Evolutionary conservation across 2,797 vertebrate genomes (phyloP).

Genomic region (Hemitrygon akajei): DNA sequence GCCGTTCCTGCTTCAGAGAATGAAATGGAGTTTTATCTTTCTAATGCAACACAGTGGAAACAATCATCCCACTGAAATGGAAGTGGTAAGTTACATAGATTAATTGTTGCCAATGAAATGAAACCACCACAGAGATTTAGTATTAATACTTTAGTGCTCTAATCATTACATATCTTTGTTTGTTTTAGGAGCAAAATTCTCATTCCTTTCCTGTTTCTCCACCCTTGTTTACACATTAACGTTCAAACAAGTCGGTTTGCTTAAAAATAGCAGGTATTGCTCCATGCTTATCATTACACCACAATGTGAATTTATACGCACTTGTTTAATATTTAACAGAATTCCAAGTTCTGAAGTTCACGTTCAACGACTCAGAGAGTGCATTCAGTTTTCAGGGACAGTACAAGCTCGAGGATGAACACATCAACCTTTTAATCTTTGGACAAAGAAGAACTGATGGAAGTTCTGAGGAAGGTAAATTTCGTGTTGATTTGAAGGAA

Average conservation of each 20-base stretch:
- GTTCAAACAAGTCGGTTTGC: background rate
- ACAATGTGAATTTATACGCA: background rate
- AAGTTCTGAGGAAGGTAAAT: background rate
- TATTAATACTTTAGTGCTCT: background rate
- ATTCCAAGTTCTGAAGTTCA: slow-evolving; percentile 1
- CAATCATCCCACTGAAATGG: background rate
- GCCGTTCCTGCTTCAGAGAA: background rate
- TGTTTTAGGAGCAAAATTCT: background rate
- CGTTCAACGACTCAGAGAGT: background rate
- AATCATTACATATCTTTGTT: background rate
- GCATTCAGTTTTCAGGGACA: background rate
- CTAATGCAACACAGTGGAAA: background rate
- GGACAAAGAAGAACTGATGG: slow-evolving; percentile 45
- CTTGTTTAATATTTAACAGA: slow-evolving; percentile 61
- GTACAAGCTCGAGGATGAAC: background rate
- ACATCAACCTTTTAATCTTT: background rate
- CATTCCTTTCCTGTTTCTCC: background rate
- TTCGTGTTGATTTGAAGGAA: background rate
- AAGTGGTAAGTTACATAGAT: background rate
- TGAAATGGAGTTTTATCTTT: background rate
- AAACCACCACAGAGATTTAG: background rate
- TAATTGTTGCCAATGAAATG: background rate
- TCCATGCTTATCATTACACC: background rate
- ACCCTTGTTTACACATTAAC: slow-evolving; percentile 9
- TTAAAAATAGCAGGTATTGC: background rate